Conservation (phyloP, 2,113 vertebrate species). For the Callospermophilus lateralis region DNA sequence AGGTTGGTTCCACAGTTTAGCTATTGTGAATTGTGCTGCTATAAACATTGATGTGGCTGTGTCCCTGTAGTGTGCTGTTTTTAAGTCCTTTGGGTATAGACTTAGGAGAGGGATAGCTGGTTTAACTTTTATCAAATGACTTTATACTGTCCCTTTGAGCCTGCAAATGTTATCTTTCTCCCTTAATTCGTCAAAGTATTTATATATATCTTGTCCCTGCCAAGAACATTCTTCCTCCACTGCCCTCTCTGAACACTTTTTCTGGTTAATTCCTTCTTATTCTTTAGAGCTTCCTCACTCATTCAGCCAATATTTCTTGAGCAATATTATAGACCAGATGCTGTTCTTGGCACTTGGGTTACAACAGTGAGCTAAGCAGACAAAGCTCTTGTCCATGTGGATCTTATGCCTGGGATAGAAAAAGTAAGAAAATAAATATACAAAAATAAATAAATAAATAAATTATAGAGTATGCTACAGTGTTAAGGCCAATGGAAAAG, state of each 20-base stretch:
- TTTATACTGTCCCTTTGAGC: constrained; percentile 8
- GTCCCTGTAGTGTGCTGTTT: no score
- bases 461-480: not conserved
- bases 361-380: not conserved
- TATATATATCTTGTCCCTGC: not conserved
- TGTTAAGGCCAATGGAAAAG: not conserved
- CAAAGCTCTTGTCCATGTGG: not conserved
- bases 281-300: not conserved
- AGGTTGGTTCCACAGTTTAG: no score
- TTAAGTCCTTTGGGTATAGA: no score
- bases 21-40: no score
- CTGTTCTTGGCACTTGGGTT: not conserved
- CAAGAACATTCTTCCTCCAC: not conserved
- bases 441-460: not conserved
- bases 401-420: not conserved
- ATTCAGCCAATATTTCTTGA: not conserved
- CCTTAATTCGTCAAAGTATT: not conserved
- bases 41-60: no score
- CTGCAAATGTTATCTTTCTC: constrained; percentile 13
- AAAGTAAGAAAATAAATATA: not conserved
- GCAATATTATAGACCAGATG: not conserved
- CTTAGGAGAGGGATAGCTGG: no score
- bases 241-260: not conserved
- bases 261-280: constrained; percentile 27
- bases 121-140: not conserved